Conservation (phyloP, 2,113 vertebrate genomes). For the Chloropsis hardwickii region DNA sequence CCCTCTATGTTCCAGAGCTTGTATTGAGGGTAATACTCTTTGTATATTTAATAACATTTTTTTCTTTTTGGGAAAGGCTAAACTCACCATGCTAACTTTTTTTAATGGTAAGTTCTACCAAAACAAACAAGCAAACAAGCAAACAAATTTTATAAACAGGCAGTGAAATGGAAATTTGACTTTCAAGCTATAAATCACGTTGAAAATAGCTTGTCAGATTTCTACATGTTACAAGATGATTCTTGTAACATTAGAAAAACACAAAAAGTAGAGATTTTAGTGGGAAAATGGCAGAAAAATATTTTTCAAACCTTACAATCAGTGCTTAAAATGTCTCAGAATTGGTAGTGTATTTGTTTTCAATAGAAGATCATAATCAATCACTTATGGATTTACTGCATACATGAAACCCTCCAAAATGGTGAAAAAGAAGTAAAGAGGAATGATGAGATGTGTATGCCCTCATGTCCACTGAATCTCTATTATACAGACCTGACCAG, state of each 20-base stretch:
- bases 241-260: neutral
- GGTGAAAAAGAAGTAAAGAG: neutral
- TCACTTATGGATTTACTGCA: neutral
- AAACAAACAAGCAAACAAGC: neutral
- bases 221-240: too few species aligned
- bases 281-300: neutral
- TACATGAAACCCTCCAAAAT: neutral
- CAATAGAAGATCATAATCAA: neutral
- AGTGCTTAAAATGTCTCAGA: neutral
- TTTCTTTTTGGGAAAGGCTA: neutral
- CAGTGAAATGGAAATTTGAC: neutral
- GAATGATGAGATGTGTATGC: neutral
- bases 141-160: neutral
- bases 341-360: neutral
- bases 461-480: neutral
- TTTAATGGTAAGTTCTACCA: neutral
- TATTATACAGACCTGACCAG: neutral
- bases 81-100: neutral
- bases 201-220: neutral
- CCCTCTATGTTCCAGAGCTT: conserved; percentile 63
- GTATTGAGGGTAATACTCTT: neutral
- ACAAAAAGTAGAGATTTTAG: neutral
- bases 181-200: neutral
- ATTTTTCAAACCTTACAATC: neutral
- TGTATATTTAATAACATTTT: neutral